Evolutionary conservation across 2,113 vertebrate genomes (phyloP).

Genomic region (Sakesphorus luctuosus): DNA sequence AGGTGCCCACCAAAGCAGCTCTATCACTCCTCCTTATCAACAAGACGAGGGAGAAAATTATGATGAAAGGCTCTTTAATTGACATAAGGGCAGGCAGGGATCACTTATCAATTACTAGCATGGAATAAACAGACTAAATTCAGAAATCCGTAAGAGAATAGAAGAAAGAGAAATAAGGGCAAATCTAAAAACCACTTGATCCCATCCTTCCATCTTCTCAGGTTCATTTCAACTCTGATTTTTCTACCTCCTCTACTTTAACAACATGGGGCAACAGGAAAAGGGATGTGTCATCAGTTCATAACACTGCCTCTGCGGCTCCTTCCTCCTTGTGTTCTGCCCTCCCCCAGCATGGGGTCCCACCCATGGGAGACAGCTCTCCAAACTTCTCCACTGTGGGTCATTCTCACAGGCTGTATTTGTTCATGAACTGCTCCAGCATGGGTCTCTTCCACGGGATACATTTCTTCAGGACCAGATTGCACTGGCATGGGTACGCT

Average conservation of each 20-base stretch:
- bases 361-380: fast-evolving
- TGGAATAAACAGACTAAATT: neutral
- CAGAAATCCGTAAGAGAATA: neutral
- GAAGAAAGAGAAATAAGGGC: neutral
- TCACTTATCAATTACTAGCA: neutral
- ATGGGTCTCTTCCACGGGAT: neutral
- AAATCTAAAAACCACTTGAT: neutral
- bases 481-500: fast-evolving
- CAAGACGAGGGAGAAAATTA: fast-evolving
- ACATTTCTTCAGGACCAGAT: fast-evolving
- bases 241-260: neutral
- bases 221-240: neutral
- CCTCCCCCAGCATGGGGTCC: neutral
- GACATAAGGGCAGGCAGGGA: neutral
- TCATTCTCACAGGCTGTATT: neutral
- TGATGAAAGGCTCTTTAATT: neutral
- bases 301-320: neutral
- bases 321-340: neutral
- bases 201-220: neutral
- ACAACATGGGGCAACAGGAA: fast-evolving
- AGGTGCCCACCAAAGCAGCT: neutral
- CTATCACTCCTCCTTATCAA: neutral
- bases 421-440: neutral
- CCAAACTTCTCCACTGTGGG: too few species aligned
- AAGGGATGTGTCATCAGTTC: fast-evolving